A percentile compares a stretch with the other conserved stretches of the same genome.
These are phyloP conservation scores for Campopleginae sp. DNA, from an alignment of 2,888 invertebrate species.

Conservation along the genomic window DNA sequence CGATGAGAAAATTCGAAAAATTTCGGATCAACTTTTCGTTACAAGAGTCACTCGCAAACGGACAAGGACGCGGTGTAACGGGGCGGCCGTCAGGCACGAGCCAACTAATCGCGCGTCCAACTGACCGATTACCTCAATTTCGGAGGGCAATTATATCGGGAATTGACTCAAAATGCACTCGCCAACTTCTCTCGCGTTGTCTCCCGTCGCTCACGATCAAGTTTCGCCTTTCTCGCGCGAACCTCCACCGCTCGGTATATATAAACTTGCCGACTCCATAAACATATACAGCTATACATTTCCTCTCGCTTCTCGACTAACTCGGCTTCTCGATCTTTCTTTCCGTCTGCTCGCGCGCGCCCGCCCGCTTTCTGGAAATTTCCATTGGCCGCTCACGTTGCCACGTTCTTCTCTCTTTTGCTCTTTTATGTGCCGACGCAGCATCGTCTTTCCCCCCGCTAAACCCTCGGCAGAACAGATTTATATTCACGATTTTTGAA, in stretches of 20 bases:
- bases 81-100: no score
- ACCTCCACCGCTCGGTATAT: constrained; percentile 8
- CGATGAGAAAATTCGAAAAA: no score
- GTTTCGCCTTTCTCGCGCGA: constrained; percentile 58
- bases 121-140: neutral
- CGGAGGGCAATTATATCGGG: neutral
- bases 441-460: neutral
- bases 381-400: constrained; percentile 74
- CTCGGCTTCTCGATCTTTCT: constrained; percentile 65
- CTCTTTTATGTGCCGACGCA: constrained; percentile 19
- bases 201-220: neutral
- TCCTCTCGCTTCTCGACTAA: constrained; percentile 21
- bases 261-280: neutral
- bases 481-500: no score
- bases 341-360: constrained; percentile 46
- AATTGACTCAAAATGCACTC: constrained; percentile 2
- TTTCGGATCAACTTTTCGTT: no score
- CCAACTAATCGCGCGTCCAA: neutral
- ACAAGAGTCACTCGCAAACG: no score
- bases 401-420: constrained; percentile 23
- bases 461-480: no score
- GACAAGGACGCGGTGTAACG: no score
- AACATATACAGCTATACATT: neutral
- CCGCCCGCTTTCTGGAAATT: constrained; percentile 78
- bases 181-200: neutral